phyloP scores from a whole-genome alignment of 1,140 invertebrate species.

The Teleogryllus occipitalis region DNA sequence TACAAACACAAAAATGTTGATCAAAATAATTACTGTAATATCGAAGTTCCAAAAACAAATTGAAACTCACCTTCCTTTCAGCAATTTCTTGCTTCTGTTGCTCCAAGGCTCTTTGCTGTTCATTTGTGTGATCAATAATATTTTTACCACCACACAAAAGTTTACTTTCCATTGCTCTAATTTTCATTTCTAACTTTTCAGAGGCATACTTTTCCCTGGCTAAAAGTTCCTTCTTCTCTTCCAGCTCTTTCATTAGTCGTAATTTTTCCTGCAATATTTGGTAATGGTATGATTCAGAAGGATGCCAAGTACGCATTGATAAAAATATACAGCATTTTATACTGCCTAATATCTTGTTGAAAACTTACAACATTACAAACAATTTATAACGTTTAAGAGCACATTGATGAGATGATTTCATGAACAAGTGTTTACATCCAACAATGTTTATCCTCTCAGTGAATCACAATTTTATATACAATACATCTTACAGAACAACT shows the following conservation, averaged over 20 bases:
- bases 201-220: conserved; percentile 45
- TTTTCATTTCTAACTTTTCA: conserved; percentile 43
- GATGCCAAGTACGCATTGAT: neutral
- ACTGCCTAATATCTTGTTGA: neutral
- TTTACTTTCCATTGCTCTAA: conserved; percentile 73
- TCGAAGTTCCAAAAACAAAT: no score
- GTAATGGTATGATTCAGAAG: neutral
- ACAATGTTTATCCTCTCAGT: no score
- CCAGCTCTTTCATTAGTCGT: conserved; percentile 48
- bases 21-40: no score
- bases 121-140: conserved; percentile 83
- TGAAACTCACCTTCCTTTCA: conserved; percentile 59
- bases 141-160: conserved; percentile 77
- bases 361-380: neutral
- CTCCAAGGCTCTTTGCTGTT: conserved; percentile 77
- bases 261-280: conserved; percentile 43
- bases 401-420: no score
- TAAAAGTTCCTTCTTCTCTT: conserved; percentile 48
- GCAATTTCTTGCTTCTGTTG: conserved; percentile 69
- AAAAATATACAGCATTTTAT: neutral
- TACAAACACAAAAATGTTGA: no score
- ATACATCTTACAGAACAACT: no score
- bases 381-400: no score
- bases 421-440: no score
- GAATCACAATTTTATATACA: no score